Evolutionary conservation across 2,113 vertebrate species (phyloP), one percentile per base, ranked within the genome.

Genomic region (Apistogramma diplotaenia): DNA sequence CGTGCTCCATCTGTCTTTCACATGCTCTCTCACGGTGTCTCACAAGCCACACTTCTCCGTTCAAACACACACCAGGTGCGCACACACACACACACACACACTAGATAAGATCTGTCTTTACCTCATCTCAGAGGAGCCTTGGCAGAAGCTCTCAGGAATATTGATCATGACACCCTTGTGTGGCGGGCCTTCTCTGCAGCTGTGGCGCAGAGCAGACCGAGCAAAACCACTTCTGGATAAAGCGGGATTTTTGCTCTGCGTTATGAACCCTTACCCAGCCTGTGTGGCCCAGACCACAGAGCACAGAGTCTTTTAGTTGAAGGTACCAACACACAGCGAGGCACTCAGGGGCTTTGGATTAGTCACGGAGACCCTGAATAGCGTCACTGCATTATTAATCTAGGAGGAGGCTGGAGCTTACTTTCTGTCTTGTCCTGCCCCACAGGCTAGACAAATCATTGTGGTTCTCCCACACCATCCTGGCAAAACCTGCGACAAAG

Each of bases 71-170:
- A 21, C 31, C 31, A 33, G 31, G 31, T 6, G 31, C 6, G 6
- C 21, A 33, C 70, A 43, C 78, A 54, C 76, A 62, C 78, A 77
- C 71, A 61, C 49, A 79, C 46, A 72, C 53, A 37, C 46, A 43
- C 51, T 8, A 83, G 93, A 94, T 92, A 90, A 85, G 82, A 92
- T 93, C 91, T 74, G 89, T 92, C 89, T 89, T 83, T 89, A 87
- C 82, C 86, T 86, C 85, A 83, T 93, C 86, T 90, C 89, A 74
- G 60, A 84, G 78, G 78, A 88, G 90, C 81, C 85, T 92, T 77
- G 89, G 88, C 82, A 86, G 81, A 59, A 49, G 13, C 89, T 91
- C 89, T 82, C 78, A 81, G 83, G 88, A 92, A 94, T 95, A 94
- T 91, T 93, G 92, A 95, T 94, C 85, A 78, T 82, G 86, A 89